Evolutionary conservation across 2,113 vertebrate genomes (phyloP).

Genomic region (Setophaga kirtlandii): DNA sequence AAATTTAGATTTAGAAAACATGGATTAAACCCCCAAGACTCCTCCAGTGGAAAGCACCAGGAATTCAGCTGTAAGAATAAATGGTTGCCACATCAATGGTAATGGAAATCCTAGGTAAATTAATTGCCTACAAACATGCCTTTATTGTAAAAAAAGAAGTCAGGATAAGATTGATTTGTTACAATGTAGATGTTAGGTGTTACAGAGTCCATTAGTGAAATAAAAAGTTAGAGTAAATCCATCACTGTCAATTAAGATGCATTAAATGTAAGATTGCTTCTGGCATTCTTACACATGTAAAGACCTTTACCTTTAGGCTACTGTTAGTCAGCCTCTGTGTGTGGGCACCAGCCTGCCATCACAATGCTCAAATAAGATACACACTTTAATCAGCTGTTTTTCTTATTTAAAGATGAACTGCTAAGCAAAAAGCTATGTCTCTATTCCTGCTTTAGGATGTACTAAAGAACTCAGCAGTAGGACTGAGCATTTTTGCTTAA

Average conservation of each 20-base stretch:
- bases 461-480: neutral
- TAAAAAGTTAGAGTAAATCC: constrained; percentile 17
- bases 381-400: neutral
- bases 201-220: constrained; percentile 28
- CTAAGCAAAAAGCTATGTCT: neutral
- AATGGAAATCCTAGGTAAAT: neutral
- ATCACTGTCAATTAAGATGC: constrained; percentile 16
- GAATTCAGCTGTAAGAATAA: neutral
- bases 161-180: neutral
- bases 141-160: neutral
- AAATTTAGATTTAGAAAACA: neutral
- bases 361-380: neutral
- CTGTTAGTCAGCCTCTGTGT: neutral
- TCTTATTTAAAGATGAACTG: neutral
- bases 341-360: neutral
- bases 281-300: neutral
- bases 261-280: neutral
- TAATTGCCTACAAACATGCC: neutral
- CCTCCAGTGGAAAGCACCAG: neutral
- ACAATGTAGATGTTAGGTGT: neutral
- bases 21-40: neutral
- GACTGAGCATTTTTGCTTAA: neutral
- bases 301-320: neutral
- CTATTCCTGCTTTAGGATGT: neutral
- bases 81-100: neutral